Conservation (phyloP, 2,113 vertebrate genomes). For the Riparia riparia region DNA sequence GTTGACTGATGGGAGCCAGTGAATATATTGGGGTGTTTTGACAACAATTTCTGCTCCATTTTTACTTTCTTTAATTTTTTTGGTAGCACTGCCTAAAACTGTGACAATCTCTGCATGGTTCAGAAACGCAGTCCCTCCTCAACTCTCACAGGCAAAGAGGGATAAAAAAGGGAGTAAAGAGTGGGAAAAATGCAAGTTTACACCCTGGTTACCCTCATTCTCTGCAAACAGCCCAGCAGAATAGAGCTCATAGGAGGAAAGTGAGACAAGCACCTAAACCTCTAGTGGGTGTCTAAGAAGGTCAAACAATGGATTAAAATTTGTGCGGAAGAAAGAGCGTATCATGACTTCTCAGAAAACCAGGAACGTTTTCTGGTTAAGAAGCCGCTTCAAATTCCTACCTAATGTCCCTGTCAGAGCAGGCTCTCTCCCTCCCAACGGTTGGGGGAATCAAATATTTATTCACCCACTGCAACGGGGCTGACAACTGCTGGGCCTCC, state of each 20-base stretch:
- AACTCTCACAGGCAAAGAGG: neutral
- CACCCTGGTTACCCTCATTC: neutral
- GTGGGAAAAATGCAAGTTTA: neutral
- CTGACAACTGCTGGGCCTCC: neutral
- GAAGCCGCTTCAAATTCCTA: neutral
- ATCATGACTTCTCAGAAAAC: neutral
- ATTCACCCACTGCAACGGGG: neutral
- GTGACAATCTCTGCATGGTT: neutral
- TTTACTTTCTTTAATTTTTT: neutral
- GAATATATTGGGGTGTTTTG: neutral
- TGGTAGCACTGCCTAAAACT: neutral
- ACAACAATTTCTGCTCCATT: neutral
- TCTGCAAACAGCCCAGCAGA: neutral
- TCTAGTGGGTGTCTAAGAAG: neutral
- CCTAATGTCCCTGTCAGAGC: neutral
- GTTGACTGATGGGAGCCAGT: neutral
- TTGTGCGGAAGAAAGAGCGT: neutral
- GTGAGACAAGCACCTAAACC: neutral
- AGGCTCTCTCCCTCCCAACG: neutral
- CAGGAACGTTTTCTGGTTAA: neutral
- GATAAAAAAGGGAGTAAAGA: neutral
- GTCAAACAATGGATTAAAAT: neutral
- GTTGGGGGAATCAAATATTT: neutral
- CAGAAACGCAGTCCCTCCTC: neutral
- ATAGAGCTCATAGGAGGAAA: neutral